Percentiles rank a stretch among this genome's conserved stretches.
Evolutionary conservation across 1,140 invertebrate genomes (phyloP).

Genomic region (Frieseomelitta varia): DNA sequence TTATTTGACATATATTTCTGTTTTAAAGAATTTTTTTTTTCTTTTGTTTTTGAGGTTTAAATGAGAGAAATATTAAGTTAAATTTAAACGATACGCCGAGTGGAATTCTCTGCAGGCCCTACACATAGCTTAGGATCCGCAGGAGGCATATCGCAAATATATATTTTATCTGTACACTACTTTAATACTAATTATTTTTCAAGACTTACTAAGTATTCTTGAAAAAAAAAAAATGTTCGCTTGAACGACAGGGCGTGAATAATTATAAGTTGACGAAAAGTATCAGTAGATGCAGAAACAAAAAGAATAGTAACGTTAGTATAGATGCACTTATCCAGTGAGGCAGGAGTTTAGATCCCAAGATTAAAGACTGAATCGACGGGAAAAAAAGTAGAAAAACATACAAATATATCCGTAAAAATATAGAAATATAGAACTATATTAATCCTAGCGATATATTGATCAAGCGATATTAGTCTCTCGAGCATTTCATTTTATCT

Average conservation of each 20-base stretch:
- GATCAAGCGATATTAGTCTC: background rate
- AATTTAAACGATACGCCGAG: constrained; percentile 68
- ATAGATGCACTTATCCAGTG: constrained; percentile 37
- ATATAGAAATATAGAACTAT: too few species aligned
- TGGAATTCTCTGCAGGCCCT: constrained; percentile 76
- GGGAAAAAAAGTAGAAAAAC: background rate
- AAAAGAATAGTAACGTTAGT: constrained; percentile 53
- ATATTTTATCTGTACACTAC: background rate
- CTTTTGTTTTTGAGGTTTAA: background rate
- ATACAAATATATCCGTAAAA: background rate
- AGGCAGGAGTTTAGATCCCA: constrained; percentile 48
- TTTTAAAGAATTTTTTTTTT: background rate
- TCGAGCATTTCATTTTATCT: background rate
- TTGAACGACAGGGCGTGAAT: constrained; percentile 28
- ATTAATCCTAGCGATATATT: background rate
- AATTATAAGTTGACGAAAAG: constrained; percentile 31
- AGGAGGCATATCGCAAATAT: constrained; percentile 71
- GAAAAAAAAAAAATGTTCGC: background rate
- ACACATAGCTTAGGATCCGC: constrained; percentile 73
- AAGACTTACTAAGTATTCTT: too few species aligned
- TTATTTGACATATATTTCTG: background rate
- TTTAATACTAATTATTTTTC: background rate
- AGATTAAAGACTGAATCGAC: constrained; percentile 34
- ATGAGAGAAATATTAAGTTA: background rate
- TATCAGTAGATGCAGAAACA: constrained; percentile 28